Percentiles rank a stretch among this genome's conserved stretches.
These are phyloP conservation scores for Apteryx owenii DNA, from an alignment of 2,113 vertebrate genomes.

Conservation along the genomic window DNA sequence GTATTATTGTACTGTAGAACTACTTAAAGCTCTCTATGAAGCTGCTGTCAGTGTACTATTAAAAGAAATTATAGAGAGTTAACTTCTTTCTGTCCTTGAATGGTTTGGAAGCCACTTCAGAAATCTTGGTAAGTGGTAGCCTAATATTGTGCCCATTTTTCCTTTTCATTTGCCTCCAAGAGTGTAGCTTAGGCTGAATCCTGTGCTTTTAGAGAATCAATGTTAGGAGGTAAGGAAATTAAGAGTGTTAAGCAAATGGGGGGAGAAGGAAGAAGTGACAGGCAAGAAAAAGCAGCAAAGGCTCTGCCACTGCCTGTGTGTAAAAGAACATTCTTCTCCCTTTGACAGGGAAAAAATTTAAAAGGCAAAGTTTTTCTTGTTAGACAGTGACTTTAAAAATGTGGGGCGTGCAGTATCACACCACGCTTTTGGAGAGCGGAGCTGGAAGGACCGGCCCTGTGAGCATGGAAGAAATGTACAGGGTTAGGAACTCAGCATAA, in stretches of 20 bases:
- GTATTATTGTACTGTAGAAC: background rate
- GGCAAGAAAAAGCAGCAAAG: background rate
- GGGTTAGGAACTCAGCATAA: slow-evolving; percentile 36
- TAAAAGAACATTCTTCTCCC: background rate
- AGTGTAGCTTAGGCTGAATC: background rate
- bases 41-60: background rate
- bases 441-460: background rate
- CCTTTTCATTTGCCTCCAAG: background rate
- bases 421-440: slow-evolving; percentile 24
- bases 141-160: background rate
- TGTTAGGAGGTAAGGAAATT: background rate
- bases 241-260: background rate
- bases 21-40: background rate
- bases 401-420: background rate
- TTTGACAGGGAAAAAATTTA: slow-evolving; percentile 6
- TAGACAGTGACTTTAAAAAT: slow-evolving; percentile 25
- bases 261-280: background rate
- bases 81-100: background rate
- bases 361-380: background rate
- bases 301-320: background rate
- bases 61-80: background rate
- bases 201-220: background rate
- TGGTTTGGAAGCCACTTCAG: slow-evolving; percentile 4
- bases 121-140: background rate
- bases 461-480: slow-evolving; percentile 22